phyloP scores from a whole-genome alignment of 2,113 vertebrate species.

The Tricholaema leucomelas region DNA sequence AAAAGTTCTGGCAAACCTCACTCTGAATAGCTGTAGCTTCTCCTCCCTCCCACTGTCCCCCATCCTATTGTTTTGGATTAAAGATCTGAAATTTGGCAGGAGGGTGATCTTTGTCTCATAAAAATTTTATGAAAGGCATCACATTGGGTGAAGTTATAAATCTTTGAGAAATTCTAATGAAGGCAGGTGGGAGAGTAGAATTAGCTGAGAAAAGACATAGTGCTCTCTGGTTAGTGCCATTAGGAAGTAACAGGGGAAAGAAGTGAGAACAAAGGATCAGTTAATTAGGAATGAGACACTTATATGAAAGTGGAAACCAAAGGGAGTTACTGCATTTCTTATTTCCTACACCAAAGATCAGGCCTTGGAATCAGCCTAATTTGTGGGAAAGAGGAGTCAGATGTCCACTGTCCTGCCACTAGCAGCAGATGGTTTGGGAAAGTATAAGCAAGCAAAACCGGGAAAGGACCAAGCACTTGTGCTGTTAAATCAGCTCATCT shows the following conservation, averaged over 20 bases:
- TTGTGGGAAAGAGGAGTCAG: not conserved
- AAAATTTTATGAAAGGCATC: not conserved
- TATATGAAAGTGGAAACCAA: not conserved
- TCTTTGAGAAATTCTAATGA: not conserved
- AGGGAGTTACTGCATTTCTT: not conserved
- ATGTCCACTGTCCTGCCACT: not conserved
- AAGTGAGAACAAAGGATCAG: not conserved
- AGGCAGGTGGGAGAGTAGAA: not conserved
- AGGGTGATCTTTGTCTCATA: not conserved
- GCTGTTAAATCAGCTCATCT: not conserved
- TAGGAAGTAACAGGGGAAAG: not conserved
- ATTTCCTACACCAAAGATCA: not conserved
- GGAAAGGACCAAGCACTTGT: not conserved
- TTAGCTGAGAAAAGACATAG: not conserved
- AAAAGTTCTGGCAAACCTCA: slow-evolving; percentile 16
- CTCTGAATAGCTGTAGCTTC: not conserved
- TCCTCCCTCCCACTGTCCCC: not conserved
- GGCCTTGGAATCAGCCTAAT: not conserved
- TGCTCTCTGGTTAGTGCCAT: not conserved
- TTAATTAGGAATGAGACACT: not conserved
- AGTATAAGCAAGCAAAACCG: not conserved
- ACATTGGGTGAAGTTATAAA: not conserved
- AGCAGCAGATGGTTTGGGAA: not conserved
- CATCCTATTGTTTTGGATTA: slow-evolving; percentile 24
- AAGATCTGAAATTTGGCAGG: slow-evolving; percentile 20